These are phyloP conservation scores for Halocaridina rubra DNA, from an alignment of 2,888 invertebrate genomes.

Conservation along the genomic window DNA sequence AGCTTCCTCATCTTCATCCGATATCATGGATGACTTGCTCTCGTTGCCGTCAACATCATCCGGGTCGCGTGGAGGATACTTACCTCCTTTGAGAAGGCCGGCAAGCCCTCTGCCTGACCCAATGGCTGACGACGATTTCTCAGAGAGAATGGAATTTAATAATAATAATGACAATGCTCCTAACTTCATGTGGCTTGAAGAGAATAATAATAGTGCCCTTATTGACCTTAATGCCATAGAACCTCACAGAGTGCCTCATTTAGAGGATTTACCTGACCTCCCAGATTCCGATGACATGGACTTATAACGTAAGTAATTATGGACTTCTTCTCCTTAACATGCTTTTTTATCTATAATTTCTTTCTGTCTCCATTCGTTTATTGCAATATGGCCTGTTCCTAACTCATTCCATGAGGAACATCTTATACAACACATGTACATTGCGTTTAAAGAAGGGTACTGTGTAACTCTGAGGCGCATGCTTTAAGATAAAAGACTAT, in stretches of 20 bases:
- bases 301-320: no score
- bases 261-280: slow-evolving; percentile 35
- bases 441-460: no score
- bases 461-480: no score
- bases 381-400: no score
- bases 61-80: neutral
- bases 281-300: slow-evolving; percentile 56
- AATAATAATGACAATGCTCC: slow-evolving; percentile 41
- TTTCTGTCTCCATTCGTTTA: no score
- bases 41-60: slow-evolving; percentile 11
- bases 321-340: no score
- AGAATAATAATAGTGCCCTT: slow-evolving; percentile 50
- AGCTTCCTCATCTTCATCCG: neutral
- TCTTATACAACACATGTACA: no score
- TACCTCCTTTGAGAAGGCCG: slow-evolving; percentile 25
- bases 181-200: slow-evolving; percentile 53
- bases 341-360: no score
- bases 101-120: slow-evolving; percentile 50
- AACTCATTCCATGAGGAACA: no score
- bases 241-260: slow-evolving; percentile 17
- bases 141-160: slow-evolving; percentile 50
- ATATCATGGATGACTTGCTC: neutral
- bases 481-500: no score
- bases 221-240: slow-evolving; percentile 46
- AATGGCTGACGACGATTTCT: slow-evolving; percentile 47